phyloP scores from a whole-genome alignment of 2,113 vertebrate species.

The Scomber japonicus region DNA sequence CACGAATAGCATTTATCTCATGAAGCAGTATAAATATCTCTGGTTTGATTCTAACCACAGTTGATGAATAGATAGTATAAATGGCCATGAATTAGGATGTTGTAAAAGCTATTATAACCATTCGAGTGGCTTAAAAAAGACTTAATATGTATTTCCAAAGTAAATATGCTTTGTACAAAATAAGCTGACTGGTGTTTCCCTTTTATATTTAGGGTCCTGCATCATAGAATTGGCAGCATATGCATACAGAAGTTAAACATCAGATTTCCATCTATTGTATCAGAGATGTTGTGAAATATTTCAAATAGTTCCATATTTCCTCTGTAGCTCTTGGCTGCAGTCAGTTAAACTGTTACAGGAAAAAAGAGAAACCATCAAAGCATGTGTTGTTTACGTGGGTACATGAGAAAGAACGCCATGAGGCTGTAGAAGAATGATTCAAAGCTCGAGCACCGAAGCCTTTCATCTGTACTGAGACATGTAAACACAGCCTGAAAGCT shows the following conservation, averaged over 20 bases:
- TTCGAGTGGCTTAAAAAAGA: slow-evolving; percentile 43
- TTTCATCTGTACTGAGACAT: slow-evolving; percentile 39
- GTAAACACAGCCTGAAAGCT: slow-evolving; percentile 62
- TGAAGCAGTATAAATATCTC: slow-evolving; percentile 53
- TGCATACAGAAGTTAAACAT: slow-evolving; percentile 1
- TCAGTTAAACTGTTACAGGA: slow-evolving; percentile 9
- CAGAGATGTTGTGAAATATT: slow-evolving; percentile 32
- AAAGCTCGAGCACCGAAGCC: slow-evolving; percentile 9
- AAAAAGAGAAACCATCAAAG: slow-evolving; percentile 31
- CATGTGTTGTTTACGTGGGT: slow-evolving; percentile 34
- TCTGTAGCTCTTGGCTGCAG: slow-evolving; percentile 40
- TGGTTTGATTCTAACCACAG: slow-evolving; percentile 63
- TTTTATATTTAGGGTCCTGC: slow-evolving; percentile 15
- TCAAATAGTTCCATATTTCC: background rate
- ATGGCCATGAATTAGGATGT: slow-evolving; percentile 10
- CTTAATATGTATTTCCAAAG: slow-evolving; percentile 14
- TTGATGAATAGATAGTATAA: slow-evolving; percentile 66
- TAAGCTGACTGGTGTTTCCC: slow-evolving; percentile 31
- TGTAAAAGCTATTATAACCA: slow-evolving; percentile 45
- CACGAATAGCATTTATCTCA: slow-evolving; percentile 65
- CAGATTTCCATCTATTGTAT: slow-evolving; percentile 18
- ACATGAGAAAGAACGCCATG: slow-evolving; percentile 32
- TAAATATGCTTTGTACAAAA: slow-evolving; percentile 21
- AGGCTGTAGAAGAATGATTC: slow-evolving; percentile 38
- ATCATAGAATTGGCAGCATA: slow-evolving; percentile 21